A percentile compares a stretch with the other conserved stretches of the same genome.
Evolutionary conservation across 2,797 vertebrate species (phyloP).

Genomic region (Brotula barbata): DNA sequence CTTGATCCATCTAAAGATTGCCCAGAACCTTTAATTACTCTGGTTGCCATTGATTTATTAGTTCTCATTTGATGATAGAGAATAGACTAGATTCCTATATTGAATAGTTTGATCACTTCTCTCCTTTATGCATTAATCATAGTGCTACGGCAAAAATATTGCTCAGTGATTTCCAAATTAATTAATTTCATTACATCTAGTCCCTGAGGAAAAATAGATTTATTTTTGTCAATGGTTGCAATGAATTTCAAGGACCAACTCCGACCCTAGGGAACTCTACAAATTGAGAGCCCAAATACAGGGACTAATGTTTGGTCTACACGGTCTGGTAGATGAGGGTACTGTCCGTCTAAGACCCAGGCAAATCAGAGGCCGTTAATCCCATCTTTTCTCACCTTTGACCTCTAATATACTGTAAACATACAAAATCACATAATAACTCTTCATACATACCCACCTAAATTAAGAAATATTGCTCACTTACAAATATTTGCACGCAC

Average conservation of each 20-base stretch:
- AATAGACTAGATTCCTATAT: constrained; percentile 57
- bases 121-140: constrained; percentile 63
- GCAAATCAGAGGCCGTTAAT: constrained; percentile 24
- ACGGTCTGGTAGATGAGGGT: constrained; percentile 20
- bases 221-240: constrained; percentile 43
- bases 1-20: constrained; percentile 72
- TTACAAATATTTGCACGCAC: constrained; percentile 9
- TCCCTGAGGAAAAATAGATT: constrained; percentile 47
- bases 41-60: constrained; percentile 66
- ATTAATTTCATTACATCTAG: constrained; percentile 65
- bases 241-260: constrained; percentile 41
- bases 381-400: background rate
- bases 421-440: constrained; percentile 3
- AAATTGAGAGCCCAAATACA: constrained; percentile 51
- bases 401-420: constrained; percentile 24
- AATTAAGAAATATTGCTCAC: background rate
- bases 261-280: constrained; percentile 35
- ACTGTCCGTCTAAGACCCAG: constrained; percentile 18
- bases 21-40: constrained; percentile 72
- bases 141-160: constrained; percentile 51
- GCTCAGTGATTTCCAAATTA: constrained; percentile 40
- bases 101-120: constrained; percentile 51
- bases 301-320: constrained; percentile 40
- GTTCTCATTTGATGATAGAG: constrained; percentile 58
- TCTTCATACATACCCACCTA: constrained; percentile 17